Evolutionary conservation across 1,140 invertebrate species (phyloP), one percentile per base, ranked within the genome.

Genomic region (Leptestheria dahalacensis): DNA sequence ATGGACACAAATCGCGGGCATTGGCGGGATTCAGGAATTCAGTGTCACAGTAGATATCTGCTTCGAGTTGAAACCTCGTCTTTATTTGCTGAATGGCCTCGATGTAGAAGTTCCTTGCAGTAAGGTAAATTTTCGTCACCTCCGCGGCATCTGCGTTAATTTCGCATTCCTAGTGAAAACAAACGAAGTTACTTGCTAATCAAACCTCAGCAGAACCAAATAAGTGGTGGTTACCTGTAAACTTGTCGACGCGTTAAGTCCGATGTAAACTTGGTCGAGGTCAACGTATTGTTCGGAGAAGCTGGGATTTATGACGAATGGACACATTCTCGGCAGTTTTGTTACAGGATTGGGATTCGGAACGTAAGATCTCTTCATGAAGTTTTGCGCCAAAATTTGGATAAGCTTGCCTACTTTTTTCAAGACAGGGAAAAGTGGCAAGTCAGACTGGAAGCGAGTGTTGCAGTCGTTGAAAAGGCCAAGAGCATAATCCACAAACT

Each of bases 401-500:
- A 62, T 48, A 9, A 64, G 52, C 47, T 53, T 63, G 26, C 61
- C n/a, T 47, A 57, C 59, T 57, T 60, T 48, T 63, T 68, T 65
- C 24, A 70, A 12, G 59, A 59, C 63, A 15, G 48, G 66, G 59
- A 10, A 71, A 54, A 28, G 70, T 53, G 26, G 65, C 64, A 26
- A 12, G 57, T 59, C 69, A 64, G 46, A 64, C 63, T 62, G 71
- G 70, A 62, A 71, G 68, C 20, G 70, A 23, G 12, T 57, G 59
- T 60, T 70, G 70, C 33, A 70, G 70, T 29, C 66, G 62, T 12
- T 23, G 68, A 20, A 68, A 48, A 11, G 66, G 46, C 3, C 48
- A 63, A 18, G 69, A 33, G 21, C 51, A 48, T 64, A 68, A 67
- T 10, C 63, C 63, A 70, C 61, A 28, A 71, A 70, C 51, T 71